A percentile compares a stretch with the other conserved stretches of the same genome.
phyloP scores from a whole-genome alignment of 2,797 vertebrate species.

The Linurgus olivaceus region DNA sequence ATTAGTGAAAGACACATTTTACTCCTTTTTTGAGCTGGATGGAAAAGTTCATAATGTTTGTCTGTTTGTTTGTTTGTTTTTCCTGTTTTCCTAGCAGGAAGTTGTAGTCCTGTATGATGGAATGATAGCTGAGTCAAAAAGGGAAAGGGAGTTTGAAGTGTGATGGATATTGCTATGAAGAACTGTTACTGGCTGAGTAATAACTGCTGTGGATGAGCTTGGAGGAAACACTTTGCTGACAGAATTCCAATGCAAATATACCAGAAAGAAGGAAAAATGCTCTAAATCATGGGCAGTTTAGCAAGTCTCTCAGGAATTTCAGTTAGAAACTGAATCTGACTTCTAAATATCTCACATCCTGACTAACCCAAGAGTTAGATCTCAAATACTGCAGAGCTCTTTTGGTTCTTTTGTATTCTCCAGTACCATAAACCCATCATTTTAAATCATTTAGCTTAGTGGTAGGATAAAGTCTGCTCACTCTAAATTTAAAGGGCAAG shows the following conservation, averaged over 20 bases:
- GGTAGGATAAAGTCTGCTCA: background rate
- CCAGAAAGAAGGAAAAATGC: background rate
- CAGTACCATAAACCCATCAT: background rate
- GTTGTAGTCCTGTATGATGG: background rate
- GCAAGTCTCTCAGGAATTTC: background rate
- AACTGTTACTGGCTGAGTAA: background rate
- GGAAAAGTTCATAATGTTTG: background rate
- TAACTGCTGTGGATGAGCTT: background rate
- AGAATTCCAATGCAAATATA: slow-evolving; percentile 5
- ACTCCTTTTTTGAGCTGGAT: background rate
- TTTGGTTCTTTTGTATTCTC: background rate
- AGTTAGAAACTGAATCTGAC: background rate
- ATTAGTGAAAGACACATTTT: background rate
- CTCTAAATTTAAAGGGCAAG: background rate
- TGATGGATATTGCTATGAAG: background rate
- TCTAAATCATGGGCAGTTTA: background rate
- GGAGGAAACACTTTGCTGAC: background rate
- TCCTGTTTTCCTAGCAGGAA: background rate
- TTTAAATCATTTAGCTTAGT: background rate
- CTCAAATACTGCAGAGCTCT: background rate
- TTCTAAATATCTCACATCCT: background rate
- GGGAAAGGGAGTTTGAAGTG: background rate
- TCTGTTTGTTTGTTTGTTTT: background rate
- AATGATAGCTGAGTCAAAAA: background rate
- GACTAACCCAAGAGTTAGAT: background rate